Evolutionary conservation across 2,888 invertebrate genomes (phyloP).

Genomic region (Coronaproctus castanopsis): DNA sequence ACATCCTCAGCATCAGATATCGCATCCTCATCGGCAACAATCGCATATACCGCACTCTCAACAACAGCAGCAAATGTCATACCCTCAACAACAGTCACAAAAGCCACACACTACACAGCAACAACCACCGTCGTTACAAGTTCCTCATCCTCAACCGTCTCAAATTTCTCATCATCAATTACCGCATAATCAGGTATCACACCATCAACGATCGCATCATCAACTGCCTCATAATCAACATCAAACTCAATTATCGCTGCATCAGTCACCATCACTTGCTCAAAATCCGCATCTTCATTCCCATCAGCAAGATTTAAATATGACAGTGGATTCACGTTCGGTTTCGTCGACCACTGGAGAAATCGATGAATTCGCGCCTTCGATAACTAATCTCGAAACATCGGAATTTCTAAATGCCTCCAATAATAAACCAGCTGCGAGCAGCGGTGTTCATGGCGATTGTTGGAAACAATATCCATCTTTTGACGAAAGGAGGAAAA

Average conservation of each 20-base stretch:
- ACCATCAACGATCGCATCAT: no score
- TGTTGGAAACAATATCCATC: conserved; percentile 20
- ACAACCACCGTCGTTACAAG: neutral
- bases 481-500: conserved; percentile 14
- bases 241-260: no score
- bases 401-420: no score
- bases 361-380: conserved; percentile 13
- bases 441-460: conserved; percentile 12
- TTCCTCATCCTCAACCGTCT: conserved; percentile 1
- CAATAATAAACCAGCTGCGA: neutral
- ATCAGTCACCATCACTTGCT: no score
- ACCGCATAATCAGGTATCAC: no score
- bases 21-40: no score
- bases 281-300: neutral
- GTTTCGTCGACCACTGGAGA: neutral
- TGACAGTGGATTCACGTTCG: conserved; percentile 9
- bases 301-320: conserved; percentile 4
- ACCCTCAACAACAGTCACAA: conserved; percentile 9
- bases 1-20: no score
- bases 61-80: no score
- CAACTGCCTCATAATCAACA: no score
- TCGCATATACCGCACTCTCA: no score
- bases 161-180: no score
- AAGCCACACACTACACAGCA: neutral
- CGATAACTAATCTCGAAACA: no score